These are phyloP conservation scores for Romanogobio albipinnatus DNA, from an alignment of 2,113 vertebrate genomes.

Conservation along the genomic window DNA sequence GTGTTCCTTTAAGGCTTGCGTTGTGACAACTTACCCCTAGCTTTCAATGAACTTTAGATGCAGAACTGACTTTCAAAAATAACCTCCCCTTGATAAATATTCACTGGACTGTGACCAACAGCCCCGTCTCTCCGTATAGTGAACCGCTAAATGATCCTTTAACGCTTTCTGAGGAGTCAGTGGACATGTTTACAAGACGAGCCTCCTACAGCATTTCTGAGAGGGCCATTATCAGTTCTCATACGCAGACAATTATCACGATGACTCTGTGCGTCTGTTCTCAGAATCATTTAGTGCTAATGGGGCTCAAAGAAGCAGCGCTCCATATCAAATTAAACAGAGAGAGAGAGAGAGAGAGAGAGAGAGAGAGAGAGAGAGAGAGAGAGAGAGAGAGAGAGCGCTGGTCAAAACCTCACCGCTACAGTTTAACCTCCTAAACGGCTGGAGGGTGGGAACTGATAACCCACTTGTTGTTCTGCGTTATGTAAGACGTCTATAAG, in stretches of 20 bases:
- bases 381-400: background rate
- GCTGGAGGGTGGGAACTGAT: conserved; percentile 32
- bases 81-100: background rate
- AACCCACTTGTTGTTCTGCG: conserved; percentile 43
- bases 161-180: background rate
- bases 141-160: background rate
- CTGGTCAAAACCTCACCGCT: conserved; percentile 51
- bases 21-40: background rate
- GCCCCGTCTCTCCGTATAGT: background rate
- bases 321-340: too few species aligned
- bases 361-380: too few species aligned
- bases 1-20: background rate
- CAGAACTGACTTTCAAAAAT: background rate
- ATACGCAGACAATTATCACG: background rate
- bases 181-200: background rate
- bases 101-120: background rate
- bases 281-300: conserved; percentile 30
- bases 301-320: background rate
- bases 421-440: conserved; percentile 52
- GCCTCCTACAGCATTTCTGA: conserved; percentile 20
- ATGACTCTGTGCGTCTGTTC: conserved; percentile 1
- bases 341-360: too few species aligned
- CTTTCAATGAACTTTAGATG: background rate
- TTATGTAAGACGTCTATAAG: conserved; percentile 58
- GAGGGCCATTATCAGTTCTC: conserved; percentile 14